These are phyloP conservation scores for Oscheius onirici DNA, from an alignment of 2,888 invertebrate species.

Conservation along the genomic window DNA sequence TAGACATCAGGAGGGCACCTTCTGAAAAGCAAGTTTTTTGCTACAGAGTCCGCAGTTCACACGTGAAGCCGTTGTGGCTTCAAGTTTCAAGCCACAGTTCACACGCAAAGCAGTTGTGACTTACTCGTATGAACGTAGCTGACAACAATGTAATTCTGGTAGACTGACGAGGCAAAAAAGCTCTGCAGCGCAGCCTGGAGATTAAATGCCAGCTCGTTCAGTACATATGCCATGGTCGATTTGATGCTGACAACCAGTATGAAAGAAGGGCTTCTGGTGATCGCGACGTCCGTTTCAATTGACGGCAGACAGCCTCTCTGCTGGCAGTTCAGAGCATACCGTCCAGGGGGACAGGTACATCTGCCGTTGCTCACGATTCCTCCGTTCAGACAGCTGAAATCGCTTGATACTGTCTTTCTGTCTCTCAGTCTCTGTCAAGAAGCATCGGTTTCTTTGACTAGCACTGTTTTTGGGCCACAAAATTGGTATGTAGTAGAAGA, in stretches of 20 bases:
- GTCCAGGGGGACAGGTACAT: constrained; percentile 44
- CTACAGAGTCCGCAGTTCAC: background rate
- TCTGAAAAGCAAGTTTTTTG: constrained; percentile 3
- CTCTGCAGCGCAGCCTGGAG: background rate
- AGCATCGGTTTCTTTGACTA: too few species aligned
- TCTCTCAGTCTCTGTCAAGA: background rate
- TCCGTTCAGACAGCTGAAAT: constrained; percentile 39
- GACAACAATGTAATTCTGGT: constrained; percentile 17
- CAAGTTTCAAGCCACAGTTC: too few species aligned
- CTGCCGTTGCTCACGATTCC: constrained; percentile 40
- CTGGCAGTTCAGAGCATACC: constrained; percentile 44
- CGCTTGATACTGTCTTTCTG: background rate
- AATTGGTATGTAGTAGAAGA: too few species aligned
- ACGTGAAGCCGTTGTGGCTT: too few species aligned
- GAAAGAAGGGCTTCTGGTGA: background rate
- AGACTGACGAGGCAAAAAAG: background rate
- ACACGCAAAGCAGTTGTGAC: too few species aligned
- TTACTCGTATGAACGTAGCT: constrained; percentile 18
- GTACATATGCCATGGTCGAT: constrained; percentile 18
- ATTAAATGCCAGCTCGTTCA: background rate
- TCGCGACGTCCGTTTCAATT: background rate
- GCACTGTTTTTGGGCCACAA: too few species aligned
- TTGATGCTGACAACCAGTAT: constrained; percentile 20
- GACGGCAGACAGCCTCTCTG: constrained; percentile 22
- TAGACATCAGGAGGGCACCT: constrained; percentile 4